Base-by-base conservation (phyloP, 2,113 vertebrate species). In the Steatornis caripensis region DNA sequence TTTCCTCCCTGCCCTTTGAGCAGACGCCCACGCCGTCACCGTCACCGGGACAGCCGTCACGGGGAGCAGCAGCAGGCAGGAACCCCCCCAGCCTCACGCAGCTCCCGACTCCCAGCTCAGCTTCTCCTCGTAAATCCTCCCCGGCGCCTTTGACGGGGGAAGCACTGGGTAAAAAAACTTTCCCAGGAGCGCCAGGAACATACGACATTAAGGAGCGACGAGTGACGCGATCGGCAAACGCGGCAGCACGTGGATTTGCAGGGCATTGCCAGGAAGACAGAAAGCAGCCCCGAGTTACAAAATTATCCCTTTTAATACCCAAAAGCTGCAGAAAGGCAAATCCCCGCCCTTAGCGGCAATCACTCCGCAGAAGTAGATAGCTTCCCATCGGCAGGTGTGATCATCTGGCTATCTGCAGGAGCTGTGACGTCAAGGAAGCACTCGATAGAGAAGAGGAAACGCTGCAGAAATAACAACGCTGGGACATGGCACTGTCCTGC, bases 161-260 rank as follows among this genome's bases (percentile, higher is more conserved):
- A 95, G 58, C 9, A 2, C 72, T 23, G 75, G 10, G 51, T 15
- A 24, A 62, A 68, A 65, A 14, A 43, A n/a, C n/a, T 37, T 92
- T 49, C 29, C 39, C 65, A 30, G 30, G n/a, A 36, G 41, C 86
- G 70, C 74, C 70, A 53, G 70, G 78, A 85, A 87, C 62, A 13
- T 30, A 39, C 1, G 2, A 43, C 49, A 75, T 21, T 0, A 0
- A 68, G 62, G 23, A 53, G 65, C 0, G 9, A 60, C 2, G 14
- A 55, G 61, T 15, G 84, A 84, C 1, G 4, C 4, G 41, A 36
- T 15, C 8, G 1, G 66, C 60, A 60, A 79, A 60, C 30, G 9
- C 46, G 51, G 61, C 65, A 36, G 70, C 51, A 0, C 0, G 48
- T 6, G 61, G 48, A 12, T n/a, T 58, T 11, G 23, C 37, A 26